Conservation (phyloP, 2,113 vertebrate genomes). For the Arvicanthis niloticus region DNA sequence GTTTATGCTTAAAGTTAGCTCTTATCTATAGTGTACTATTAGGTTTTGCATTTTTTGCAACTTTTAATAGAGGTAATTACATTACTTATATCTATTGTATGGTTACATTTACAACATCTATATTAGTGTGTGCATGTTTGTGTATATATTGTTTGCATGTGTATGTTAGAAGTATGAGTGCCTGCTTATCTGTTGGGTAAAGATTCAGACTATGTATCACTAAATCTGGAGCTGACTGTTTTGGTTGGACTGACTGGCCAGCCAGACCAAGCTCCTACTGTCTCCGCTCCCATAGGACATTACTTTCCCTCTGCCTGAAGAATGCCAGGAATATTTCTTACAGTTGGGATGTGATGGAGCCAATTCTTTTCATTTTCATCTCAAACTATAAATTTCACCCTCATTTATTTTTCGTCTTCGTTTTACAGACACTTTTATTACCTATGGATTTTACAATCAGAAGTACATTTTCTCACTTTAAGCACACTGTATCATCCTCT, state of each 20-base stretch:
- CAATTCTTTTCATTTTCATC: constrained; percentile 25
- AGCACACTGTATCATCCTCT: constrained; percentile 45
- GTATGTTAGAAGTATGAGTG: neutral
- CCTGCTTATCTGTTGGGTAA: neutral
- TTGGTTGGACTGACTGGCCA: neutral
- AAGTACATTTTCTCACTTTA: constrained; percentile 35
- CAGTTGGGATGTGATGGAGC: constrained; percentile 22
- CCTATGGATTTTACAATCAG: constrained; percentile 16
- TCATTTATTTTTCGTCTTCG: constrained; percentile 37
- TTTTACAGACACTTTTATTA: constrained; percentile 42
- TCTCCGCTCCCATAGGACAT: neutral
- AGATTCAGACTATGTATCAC: neutral
- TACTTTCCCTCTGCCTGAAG: constrained; percentile 36
- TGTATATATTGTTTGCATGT: neutral
- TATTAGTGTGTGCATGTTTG: neutral
- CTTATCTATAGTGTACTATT: constrained; percentile 8
- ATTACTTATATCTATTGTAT: constrained; percentile 43
- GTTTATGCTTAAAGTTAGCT: constrained; percentile 19
- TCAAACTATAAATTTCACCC: constrained; percentile 45
- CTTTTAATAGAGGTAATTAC: constrained; percentile 22
- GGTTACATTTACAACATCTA: constrained; percentile 18
- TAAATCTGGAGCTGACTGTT: neutral
- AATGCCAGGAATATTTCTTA: constrained; percentile 60
- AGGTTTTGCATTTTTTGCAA: constrained; percentile 50
- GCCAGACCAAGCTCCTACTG: neutral